Conservation (phyloP, 2,888 invertebrate genomes). For the Minunthozetes semirufus region DNA sequence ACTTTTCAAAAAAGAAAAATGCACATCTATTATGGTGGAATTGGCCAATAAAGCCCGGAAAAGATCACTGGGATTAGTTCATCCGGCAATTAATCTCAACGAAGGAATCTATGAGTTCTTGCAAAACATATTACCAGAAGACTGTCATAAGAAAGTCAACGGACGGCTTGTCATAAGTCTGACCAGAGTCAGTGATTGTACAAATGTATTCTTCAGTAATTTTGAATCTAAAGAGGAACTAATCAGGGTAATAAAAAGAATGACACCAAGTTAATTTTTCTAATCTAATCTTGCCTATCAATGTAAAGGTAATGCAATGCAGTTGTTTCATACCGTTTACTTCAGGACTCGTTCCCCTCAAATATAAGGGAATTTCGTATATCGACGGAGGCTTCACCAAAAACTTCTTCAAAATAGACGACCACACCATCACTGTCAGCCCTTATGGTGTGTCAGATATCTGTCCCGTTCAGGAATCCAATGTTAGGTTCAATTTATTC, state of each 20-base stretch:
- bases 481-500: conserved; percentile 41
- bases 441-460: conserved; percentile 56
- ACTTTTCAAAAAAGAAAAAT: no score
- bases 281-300: not conserved
- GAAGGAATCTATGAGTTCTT: conserved; percentile 77
- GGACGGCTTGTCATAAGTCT: conserved; percentile 89
- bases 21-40: conserved; percentile 54
- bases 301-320: conserved; percentile 72
- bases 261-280: conserved; percentile 40
- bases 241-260: conserved; percentile 85
- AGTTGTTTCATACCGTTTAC: conserved; percentile 59
- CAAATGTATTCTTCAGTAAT: conserved; percentile 89
- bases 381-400: conserved; percentile 54
- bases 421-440: conserved; percentile 53
- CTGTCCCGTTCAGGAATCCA: conserved; percentile 46
- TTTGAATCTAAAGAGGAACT: conserved; percentile 88
- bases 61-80: conserved; percentile 84
- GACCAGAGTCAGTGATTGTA: conserved; percentile 85
- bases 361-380: conserved; percentile 51
- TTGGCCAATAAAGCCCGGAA: conserved; percentile 83
- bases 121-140: conserved; percentile 57
- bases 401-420: conserved; percentile 52
- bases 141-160: conserved; percentile 83
- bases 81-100: conserved; percentile 90
- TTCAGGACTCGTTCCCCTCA: conserved; percentile 52